These are phyloP conservation scores for Tragelaphus buxtoni DNA, from an alignment of 2,113 vertebrate genomes.

Conservation along the genomic window DNA sequence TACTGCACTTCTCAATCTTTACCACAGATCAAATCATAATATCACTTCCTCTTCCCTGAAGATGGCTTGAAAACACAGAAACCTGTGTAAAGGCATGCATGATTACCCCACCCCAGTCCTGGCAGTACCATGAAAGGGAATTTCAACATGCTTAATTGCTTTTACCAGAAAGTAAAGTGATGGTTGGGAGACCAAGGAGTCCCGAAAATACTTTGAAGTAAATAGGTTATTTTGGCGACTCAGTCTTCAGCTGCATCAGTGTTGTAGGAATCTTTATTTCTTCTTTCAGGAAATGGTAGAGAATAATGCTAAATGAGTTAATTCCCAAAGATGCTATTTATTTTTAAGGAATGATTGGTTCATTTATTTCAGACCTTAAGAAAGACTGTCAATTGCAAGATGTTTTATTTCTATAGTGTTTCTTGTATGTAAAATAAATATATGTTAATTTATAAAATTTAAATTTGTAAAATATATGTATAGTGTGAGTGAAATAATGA, in stretches of 20 bases:
- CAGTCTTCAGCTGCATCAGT: neutral
- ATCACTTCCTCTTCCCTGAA: neutral
- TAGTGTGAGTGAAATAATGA: neutral
- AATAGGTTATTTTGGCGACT: neutral
- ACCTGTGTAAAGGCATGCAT: neutral
- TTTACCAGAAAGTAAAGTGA: neutral
- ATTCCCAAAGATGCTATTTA: neutral
- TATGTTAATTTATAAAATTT: neutral
- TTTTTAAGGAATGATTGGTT: neutral
- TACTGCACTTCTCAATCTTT: neutral
- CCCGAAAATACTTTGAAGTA: neutral
- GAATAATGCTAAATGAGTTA: neutral
- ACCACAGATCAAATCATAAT: neutral
- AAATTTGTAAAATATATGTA: neutral
- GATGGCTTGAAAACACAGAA: neutral
- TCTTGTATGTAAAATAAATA: neutral
- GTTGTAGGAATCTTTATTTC: neutral
- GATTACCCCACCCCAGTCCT: neutral
- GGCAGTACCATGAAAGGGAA: neutral
- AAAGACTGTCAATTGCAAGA: neutral
- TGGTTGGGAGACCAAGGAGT: neutral
- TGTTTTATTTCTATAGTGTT: neutral
- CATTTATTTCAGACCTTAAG: slow-evolving; percentile 14
- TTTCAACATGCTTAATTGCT: neutral
- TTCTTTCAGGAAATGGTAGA: slow-evolving; percentile 16